These are phyloP conservation scores for Elmis aenea DNA, from an alignment of 2,888 invertebrate genomes.

Conservation along the genomic window DNA sequence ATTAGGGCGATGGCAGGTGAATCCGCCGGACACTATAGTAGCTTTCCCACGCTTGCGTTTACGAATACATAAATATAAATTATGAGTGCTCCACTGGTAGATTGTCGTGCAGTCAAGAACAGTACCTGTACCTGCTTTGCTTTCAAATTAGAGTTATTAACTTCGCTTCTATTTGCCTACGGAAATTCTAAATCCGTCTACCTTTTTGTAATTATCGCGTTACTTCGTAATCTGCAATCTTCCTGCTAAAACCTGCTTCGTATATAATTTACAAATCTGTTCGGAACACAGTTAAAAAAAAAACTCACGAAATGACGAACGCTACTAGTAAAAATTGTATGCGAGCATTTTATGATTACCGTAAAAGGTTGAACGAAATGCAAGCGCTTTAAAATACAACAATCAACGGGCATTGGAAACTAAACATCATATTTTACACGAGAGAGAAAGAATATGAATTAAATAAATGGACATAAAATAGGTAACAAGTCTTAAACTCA, in stretches of 20 bases:
- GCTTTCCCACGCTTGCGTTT: conserved; percentile 33
- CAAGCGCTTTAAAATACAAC: no score
- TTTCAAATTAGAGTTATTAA: conserved; percentile 27
- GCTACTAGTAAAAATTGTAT: no score
- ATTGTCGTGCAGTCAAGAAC: conserved; percentile 28
- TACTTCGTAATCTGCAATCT: conserved; percentile 4
- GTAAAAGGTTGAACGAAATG: no score
- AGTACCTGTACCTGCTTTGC: conserved; percentile 20
- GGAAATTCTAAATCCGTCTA: conserved; percentile 15
- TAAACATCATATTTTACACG: no score
- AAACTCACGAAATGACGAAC: no score
- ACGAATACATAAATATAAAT: conserved; percentile 38
- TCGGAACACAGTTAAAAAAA: no score
- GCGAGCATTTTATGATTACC: no score
- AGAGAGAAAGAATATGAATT: no score
- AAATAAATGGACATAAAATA: no score
- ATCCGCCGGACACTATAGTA: conserved; percentile 26
- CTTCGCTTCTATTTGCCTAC: conserved; percentile 12
- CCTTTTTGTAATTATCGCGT: conserved; percentile 9
- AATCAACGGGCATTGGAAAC: no score
- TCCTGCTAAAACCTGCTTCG: conserved; percentile 1
- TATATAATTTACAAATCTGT: no score
- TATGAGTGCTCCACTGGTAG: conserved; percentile 30
- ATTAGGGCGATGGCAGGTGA: conserved; percentile 28
- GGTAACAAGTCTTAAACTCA: no score